These are phyloP conservation scores for Lathronympha strigana DNA, from an alignment of 2,888 invertebrate genomes.

Conservation along the genomic window DNA sequence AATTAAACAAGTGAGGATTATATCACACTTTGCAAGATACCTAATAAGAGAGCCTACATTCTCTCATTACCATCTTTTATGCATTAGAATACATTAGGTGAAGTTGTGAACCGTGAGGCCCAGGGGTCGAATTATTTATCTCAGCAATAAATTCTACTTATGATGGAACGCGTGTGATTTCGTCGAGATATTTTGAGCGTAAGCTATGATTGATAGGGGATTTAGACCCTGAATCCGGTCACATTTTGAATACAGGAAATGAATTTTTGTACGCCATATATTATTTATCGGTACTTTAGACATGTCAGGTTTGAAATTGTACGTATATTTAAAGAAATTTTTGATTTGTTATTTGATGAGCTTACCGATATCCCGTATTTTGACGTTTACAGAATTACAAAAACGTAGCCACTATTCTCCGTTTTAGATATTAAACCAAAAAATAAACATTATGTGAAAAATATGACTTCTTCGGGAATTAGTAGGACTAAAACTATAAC, in stretches of 20 bases:
- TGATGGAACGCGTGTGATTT: slow-evolving; percentile 32
- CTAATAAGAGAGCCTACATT: background rate
- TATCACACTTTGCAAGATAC: background rate
- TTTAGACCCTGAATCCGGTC: slow-evolving; percentile 18
- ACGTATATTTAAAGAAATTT: background rate
- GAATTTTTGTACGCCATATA: background rate
- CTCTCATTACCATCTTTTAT: slow-evolving; percentile 22
- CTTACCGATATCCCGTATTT: too few species aligned
- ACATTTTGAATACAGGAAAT: slow-evolving; percentile 23
- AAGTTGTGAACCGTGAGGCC: slow-evolving; percentile 25
- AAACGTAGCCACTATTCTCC: too few species aligned
- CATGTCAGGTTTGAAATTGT: background rate
- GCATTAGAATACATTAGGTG: slow-evolving; percentile 18
- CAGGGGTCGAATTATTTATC: slow-evolving; percentile 34
- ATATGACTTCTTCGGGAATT: too few species aligned
- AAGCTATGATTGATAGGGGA: slow-evolving; percentile 37
- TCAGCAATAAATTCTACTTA: slow-evolving; percentile 35
- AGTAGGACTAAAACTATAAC: too few species aligned
- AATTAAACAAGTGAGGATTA: background rate
- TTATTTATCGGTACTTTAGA: background rate
- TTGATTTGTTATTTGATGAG: too few species aligned
- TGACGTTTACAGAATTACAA: too few species aligned
- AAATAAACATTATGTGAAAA: too few species aligned
- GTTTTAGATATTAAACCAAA: too few species aligned
- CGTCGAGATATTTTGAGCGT: slow-evolving; percentile 20